Evolutionary conservation across 2,888 invertebrate genomes (phyloP).

Genomic region (Tenthredo mesomela): DNA sequence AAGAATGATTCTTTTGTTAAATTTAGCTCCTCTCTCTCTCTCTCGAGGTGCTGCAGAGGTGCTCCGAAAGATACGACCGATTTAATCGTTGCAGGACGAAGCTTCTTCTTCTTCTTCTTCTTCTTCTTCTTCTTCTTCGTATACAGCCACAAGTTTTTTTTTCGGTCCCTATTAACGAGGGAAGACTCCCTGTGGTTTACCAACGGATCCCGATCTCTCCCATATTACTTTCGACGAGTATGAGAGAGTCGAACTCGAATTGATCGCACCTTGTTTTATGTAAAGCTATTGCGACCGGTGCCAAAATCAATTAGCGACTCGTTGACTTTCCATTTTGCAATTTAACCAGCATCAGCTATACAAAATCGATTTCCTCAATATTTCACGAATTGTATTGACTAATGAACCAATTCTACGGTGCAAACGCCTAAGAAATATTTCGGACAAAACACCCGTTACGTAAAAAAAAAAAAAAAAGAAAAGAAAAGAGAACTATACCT

Average conservation of each 20-base stretch:
- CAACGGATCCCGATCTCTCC: constrained; percentile 7
- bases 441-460: not conserved
- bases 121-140: constrained; percentile 5
- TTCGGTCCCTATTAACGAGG: constrained; percentile 70
- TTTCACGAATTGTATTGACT: not conserved
- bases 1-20: constrained; percentile 46
- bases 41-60: not conserved
- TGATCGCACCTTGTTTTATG: constrained; percentile 70
- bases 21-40: not conserved
- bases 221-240: constrained; percentile 21
- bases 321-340: not conserved
- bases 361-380: not conserved
- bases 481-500: no score
- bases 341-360: not conserved
- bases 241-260: constrained; percentile 30
- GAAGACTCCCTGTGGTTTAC: constrained; percentile 65
- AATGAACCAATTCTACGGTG: not conserved
- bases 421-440: not conserved
- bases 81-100: constrained; percentile 33
- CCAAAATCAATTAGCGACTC: constrained; percentile 70
- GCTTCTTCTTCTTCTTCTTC: not conserved
- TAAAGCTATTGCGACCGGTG: constrained; percentile 65
- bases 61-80: constrained; percentile 45
- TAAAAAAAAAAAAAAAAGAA: not conserved
- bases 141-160: constrained; percentile 28